Evolutionary conservation across 2,888 invertebrate species (phyloP).

Genomic region (Dione vanillae): DNA sequence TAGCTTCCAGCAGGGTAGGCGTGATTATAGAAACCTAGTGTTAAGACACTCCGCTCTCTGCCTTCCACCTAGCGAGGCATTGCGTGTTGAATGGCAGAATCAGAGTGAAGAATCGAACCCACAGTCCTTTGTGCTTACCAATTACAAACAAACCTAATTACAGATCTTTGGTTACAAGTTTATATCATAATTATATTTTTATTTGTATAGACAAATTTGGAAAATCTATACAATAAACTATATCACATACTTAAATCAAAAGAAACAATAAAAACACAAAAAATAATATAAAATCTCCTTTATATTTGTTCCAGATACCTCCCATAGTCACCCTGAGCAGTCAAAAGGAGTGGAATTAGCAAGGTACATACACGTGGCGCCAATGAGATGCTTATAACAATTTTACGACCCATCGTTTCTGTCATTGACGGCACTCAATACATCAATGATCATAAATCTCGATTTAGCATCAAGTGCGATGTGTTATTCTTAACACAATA

Average conservation of each 20-base stretch:
- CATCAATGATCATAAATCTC: conserved; percentile 37
- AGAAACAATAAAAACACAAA: not conserved
- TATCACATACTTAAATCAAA: not conserved
- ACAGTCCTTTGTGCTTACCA: no score
- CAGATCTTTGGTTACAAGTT: no score
- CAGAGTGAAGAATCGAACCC: no score
- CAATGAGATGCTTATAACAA: conserved; percentile 34
- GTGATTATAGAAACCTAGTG: no score
- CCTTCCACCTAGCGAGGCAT: no score
- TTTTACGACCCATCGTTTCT: conserved; percentile 38
- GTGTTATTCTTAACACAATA: conserved; percentile 23
- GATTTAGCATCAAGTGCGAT: conserved; percentile 40
- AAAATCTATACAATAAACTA: not conserved
- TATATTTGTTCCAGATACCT: conserved; percentile 69
- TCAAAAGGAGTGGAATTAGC: conserved; percentile 70
- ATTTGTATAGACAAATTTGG: no score
- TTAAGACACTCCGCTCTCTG: no score
- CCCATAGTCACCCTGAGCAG: conserved; percentile 62
- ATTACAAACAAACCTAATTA: no score
- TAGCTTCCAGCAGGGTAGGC: no score
- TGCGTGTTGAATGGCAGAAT: no score
- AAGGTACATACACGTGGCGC: conserved; percentile 61
- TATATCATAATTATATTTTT: no score
- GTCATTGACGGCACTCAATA: conserved; percentile 30
- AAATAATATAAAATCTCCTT: conserved; percentile 31